Base-by-base conservation (phyloP, 2,888 invertebrate genomes). In the Temnothorax ravouxi region DNA sequence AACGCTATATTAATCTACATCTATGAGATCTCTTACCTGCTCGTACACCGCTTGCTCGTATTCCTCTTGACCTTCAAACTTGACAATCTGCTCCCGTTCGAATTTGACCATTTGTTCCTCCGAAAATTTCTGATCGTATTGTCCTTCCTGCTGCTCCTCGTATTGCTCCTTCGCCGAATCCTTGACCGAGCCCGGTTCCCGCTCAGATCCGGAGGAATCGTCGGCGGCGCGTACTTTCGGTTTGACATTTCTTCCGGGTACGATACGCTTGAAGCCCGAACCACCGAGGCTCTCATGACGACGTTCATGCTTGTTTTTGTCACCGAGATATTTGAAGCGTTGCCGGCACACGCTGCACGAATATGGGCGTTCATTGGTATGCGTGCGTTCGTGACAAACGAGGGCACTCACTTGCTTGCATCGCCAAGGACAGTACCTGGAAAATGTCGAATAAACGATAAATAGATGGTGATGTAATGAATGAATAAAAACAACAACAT, bases 401-500 rank as follows among this genome's bases (percentile, higher is more conserved):
- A 95, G 91, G 0, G 95, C 95, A 59, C 95, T 94, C 6, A 95
- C 94, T 88, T 95, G 95, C 71, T 95, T 95, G 76, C 95, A 95
- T 41, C 94, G 91, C 94, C 95, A 95, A 0, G 93, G 90, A 86
- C 95, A 95, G 80, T 93, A 93, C 52, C 90, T 77, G 18, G 52
- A 52, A 66, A 11, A 64, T 38, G 38, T 64, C 15, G 34, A 34
- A 75, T 62, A 76, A 61, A 61, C 21, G 1, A 76, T 18, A 64
- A 41, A 44, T 67, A 52, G 5, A 29, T 47, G 11, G 15, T 61
- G n/a, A 71, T 21, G 25, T 9, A 71, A 71, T 52, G 11, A 69
- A 52, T 8, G 2, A 18, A 34, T 29, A 11, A 29, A 29, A 67
- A 11, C 9, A 59, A 15, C 15, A 41, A 15, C 44, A 13, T 13